phyloP scores from a whole-genome alignment of 1,140 invertebrate genomes.

The Drosophila melanica region DNA sequence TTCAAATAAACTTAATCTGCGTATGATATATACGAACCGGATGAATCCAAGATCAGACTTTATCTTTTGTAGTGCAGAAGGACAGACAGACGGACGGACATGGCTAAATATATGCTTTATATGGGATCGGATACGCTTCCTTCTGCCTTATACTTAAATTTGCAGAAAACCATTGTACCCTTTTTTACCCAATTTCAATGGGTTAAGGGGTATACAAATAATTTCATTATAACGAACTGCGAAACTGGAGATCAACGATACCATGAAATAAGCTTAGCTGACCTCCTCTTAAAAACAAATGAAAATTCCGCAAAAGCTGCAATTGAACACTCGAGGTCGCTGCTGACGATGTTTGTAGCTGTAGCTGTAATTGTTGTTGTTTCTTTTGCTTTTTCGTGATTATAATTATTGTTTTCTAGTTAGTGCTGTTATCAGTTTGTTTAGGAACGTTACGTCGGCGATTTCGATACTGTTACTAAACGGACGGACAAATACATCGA shows the following conservation, averaged over 20 bases:
- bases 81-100: too few relatives aligned
- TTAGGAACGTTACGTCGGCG: constrained; percentile 16
- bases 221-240: neutral
- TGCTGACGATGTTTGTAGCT: constrained; percentile 16
- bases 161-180: too few relatives aligned
- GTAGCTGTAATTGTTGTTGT: constrained; percentile 79
- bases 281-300: constrained; percentile 17
- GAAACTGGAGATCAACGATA: constrained; percentile 16
- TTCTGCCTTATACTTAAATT: too few relatives aligned
- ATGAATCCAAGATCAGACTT: too few relatives aligned
- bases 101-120: too few relatives aligned
- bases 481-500: constrained; percentile 32
- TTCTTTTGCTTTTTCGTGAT: constrained; percentile 11
- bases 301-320: constrained; percentile 42
- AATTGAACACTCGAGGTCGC: constrained; percentile 34
- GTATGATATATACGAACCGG: too few relatives aligned
- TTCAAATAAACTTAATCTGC: too few relatives aligned
- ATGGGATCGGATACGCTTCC: too few relatives aligned
- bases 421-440: constrained; percentile 90
- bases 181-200: too few relatives aligned
- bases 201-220: too few relatives aligned
- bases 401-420: neutral
- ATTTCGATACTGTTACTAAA: constrained; percentile 34
- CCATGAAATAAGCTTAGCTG: constrained; percentile 1
- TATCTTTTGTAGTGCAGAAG: too few relatives aligned